A percentile compares a stretch with the other conserved stretches of the same genome.
Conservation (phyloP, 1,140 invertebrate genomes). For the Macrosteles quadrilineatus region DNA sequence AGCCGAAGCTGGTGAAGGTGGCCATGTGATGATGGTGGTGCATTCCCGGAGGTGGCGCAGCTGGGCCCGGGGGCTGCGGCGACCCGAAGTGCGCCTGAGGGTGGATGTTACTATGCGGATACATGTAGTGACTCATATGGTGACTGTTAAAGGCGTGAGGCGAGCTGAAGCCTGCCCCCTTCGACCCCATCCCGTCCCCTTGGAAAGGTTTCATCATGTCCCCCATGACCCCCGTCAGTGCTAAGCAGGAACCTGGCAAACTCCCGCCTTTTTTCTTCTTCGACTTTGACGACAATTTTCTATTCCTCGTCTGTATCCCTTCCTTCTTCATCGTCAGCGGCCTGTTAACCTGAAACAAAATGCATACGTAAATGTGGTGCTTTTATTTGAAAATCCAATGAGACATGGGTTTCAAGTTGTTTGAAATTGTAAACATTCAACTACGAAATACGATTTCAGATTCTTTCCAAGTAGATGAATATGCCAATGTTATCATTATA, state of each 20-base stretch:
- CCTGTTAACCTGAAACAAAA: constrained; percentile 97
- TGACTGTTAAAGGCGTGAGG: constrained; percentile 41
- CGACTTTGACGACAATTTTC: constrained; percentile 92
- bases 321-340: constrained; percentile 99
- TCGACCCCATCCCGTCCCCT: constrained; percentile 46
- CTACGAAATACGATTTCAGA: no score
- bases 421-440: no score
- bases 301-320: constrained; percentile 96
- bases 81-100: constrained; percentile 40
- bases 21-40: constrained; percentile 58
- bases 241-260: constrained; percentile 62
- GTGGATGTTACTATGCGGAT: constrained; percentile 53
- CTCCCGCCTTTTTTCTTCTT: constrained; percentile 90
- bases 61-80: constrained; percentile 43
- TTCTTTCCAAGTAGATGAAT: no score
- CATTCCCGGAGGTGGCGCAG: constrained; percentile 51
- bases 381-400: no score
- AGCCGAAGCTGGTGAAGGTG: constrained; percentile 55
- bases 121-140: constrained; percentile 54
- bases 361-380: no score
- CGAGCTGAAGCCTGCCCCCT: constrained; percentile 44
- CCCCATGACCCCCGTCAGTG: constrained; percentile 69
- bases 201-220: constrained; percentile 63
- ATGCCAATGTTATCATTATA: no score
- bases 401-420: no score